Evolutionary conservation across 2,888 invertebrate genomes (phyloP), one percentile per base, ranked within the genome.

Genomic region (Parasteatoda lunata): DNA sequence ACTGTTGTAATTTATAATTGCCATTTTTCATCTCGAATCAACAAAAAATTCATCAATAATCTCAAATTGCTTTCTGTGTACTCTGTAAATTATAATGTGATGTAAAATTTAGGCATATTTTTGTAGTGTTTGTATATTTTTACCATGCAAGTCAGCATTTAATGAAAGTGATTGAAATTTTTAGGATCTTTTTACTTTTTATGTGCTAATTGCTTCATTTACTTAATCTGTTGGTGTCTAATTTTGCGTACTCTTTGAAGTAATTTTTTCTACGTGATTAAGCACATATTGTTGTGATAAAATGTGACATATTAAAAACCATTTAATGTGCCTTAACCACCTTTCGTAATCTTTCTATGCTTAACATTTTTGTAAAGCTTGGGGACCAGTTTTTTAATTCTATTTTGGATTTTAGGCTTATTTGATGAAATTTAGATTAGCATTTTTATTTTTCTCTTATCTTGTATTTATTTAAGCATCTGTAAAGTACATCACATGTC

Each of bases 381-480:
- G 68, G 85, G 85, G 77, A 77, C 85, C 76, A 77, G 66, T 86
- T 86, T 85, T 30, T 80, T 80, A 70, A 66, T 79, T 54, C 69
- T 49, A 45, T 71, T n/a, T 15, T 79, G 78, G 59, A 71, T 65
- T 78, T 76, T 59, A 54, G 68, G 66, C 77, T 52, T 84, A 71
- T 78, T 64, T 81, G 77, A 81, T 84, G 30, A 30, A 30, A 30
- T 30, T n/a, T 48, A 47, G 6, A 15, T 49, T 45, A 79, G 85
- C 85, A 86, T 86, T 86, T 86, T 75, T 86, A 80, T 77, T 71
- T 73, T 79, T 64, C 9, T 86, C 15, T 77, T 77, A 54, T 51
- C 51, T 75, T 73, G 71, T 80, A 80, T 86, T 86, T 80, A 80
- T 86, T 84, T 77, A 80, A 49, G 77, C 85, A 86, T 86, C 73